Conservation (phyloP, 37 sponge, comb jelly and placozoan species). For the Lycopodina hypogea region DNA sequence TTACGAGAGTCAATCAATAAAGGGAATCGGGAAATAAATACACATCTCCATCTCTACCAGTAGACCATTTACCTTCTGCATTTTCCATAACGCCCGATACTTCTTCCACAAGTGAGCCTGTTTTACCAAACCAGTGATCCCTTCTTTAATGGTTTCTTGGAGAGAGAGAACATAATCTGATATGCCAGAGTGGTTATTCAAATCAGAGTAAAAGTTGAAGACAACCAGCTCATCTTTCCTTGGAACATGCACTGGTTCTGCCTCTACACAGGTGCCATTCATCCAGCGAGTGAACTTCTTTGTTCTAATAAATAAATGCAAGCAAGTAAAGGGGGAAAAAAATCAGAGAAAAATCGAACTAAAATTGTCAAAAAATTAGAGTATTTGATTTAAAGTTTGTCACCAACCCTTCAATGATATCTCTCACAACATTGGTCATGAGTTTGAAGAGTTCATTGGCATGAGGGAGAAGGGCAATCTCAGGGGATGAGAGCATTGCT, state of each 20-base stretch:
- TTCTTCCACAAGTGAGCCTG: constrained; percentile 74
- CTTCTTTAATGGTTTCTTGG: constrained; percentile 54
- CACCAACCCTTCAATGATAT: constrained; percentile 73
- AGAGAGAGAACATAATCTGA: constrained; percentile 56
- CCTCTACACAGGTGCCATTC: constrained; percentile 90
- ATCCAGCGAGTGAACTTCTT: constrained; percentile 91
- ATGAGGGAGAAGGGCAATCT: constrained; percentile 89
- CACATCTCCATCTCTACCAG: too few relatives aligned
- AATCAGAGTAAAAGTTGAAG: constrained; percentile 91
- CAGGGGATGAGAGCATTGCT: constrained; percentile 89
- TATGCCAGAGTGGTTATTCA: constrained; percentile 70
- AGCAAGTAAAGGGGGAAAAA: neutral
- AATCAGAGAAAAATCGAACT: neutral
- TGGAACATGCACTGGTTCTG: constrained; percentile 75
- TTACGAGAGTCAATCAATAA: too few relatives aligned
- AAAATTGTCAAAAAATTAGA: neutral
- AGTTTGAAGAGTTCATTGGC: constrained; percentile 88
- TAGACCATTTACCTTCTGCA: constrained; percentile 71
- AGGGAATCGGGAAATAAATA: too few relatives aligned
- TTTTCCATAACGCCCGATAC: constrained; percentile 85
- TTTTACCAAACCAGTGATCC: constrained; percentile 34
- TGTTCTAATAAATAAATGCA: constrained; percentile 42
- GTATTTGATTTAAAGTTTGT: neutral
- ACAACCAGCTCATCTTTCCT: constrained; percentile 84
- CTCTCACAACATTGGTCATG: constrained; percentile 48